Evolutionary conservation across 2,797 vertebrate species (phyloP).

Genomic region (Falco biarmicus): DNA sequence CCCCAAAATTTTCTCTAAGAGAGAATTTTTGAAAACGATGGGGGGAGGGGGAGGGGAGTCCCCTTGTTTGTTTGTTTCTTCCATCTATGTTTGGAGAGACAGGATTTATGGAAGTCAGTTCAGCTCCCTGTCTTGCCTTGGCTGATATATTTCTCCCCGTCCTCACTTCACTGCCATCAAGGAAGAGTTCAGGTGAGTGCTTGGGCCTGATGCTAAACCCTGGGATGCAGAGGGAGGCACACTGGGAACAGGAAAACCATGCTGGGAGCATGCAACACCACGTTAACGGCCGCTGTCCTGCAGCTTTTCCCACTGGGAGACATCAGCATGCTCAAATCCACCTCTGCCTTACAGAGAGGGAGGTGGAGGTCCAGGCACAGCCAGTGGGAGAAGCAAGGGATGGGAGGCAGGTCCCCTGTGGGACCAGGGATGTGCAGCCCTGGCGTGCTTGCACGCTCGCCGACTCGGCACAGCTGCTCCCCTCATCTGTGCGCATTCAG

Average conservation of each 20-base stretch:
- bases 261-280: accelerated
- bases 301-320: not conserved
- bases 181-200: not conserved
- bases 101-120: not conserved
- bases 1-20: not conserved
- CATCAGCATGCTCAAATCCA: not conserved
- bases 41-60: accelerated
- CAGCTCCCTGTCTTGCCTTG: not conserved
- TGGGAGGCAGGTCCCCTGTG: not conserved
- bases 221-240: not conserved
- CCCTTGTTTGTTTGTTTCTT: not conserved
- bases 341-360: not conserved
- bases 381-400: not conserved
- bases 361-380: not conserved
- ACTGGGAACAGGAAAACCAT: not conserved
- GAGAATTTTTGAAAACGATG: not conserved
- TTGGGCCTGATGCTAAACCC: not conserved
- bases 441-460: accelerated
- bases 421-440: not conserved
- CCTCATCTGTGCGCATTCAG: not conserved
- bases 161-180: not conserved
- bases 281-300: accelerated
- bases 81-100: not conserved
- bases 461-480: not conserved
- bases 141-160: not conserved